Conservation (phyloP, 2,113 vertebrate species). For the Mirza zaza region DNA sequence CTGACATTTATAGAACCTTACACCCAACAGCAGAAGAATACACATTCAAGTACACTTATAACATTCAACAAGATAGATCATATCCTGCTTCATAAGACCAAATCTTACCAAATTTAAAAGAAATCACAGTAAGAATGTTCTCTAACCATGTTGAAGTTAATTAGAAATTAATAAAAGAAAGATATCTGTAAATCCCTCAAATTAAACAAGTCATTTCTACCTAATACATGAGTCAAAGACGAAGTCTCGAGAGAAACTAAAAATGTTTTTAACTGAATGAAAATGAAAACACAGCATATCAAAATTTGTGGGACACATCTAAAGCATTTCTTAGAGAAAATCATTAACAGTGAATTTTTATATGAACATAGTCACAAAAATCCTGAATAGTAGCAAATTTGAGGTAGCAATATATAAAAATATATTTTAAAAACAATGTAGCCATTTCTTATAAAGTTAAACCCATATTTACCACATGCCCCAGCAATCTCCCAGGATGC, state of each 20-base stretch:
- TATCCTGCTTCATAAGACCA: background rate
- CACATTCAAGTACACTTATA: background rate
- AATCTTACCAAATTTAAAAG: background rate
- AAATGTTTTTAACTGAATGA: background rate
- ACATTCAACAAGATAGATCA: background rate
- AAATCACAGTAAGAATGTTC: background rate
- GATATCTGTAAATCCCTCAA: background rate
- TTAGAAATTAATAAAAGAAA: slow-evolving; percentile 7
- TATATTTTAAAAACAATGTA: background rate
- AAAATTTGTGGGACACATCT: background rate
- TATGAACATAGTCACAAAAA: background rate
- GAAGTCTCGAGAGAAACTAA: background rate
- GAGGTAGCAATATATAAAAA: slow-evolving; percentile 1
- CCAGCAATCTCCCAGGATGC: background rate
- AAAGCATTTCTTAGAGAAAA: background rate
- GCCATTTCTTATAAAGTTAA: background rate
- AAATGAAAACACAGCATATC: background rate
- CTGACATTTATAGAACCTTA: background rate
- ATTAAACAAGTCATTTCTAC: background rate
- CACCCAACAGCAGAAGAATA: background rate
- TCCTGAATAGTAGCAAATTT: background rate
- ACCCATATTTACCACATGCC: background rate
- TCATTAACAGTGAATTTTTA: background rate
- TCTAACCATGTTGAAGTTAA: background rate
- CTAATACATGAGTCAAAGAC: background rate